Base-by-base conservation (phyloP, 2,888 invertebrate genomes). In the Heliconius sara region DNA sequence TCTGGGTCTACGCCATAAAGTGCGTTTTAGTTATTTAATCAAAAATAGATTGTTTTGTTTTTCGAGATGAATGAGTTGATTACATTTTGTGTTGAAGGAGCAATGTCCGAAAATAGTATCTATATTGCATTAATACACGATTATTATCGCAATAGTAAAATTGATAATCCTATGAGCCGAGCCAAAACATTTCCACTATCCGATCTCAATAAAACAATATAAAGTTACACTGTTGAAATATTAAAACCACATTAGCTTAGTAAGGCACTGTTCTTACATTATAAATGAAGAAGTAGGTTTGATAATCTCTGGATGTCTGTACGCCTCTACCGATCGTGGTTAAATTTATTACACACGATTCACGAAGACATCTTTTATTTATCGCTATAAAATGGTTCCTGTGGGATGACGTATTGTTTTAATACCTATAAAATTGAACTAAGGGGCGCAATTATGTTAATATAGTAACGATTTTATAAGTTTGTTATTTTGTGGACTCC, bases 161-260 rank as follows among this genome's bases (percentile, higher is more conserved):
- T 80, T 82, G 84, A 82, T 84, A 83, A 84, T 81, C 79, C 77
- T 77, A 83, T 78, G 82, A 77, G 80, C 80, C 71, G 84, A 84
- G 84, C 85, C 84, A 84, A 86, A 85, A 85, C 79, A 84, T 85
- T 83, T 84, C 80, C 83, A 83, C 82, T 83, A 82, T 81, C 80
- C 82, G 78, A 78, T 66, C 81, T 82, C 79, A 83, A 84, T 84
- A 83, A 84, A 85, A 80, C 82, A 76, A 57, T 81, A 79, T 76
- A 81, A 79, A 80, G 77, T 80, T 77, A 81, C 77, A 84, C 81
- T 85, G 84, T 83, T 86, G 83, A 82, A 83, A 81, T 83, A 82
- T 77, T 47, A 79, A 73, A 77, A 70, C 47, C 34, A 81, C 67
- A 81, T 81, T 77, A n/a, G 19, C 19, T 39, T 19, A 47, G n/a